Evolutionary conservation across 2,113 vertebrate genomes (phyloP), one percentile per base, ranked within the genome.

Genomic region (Nettapus auritus): DNA sequence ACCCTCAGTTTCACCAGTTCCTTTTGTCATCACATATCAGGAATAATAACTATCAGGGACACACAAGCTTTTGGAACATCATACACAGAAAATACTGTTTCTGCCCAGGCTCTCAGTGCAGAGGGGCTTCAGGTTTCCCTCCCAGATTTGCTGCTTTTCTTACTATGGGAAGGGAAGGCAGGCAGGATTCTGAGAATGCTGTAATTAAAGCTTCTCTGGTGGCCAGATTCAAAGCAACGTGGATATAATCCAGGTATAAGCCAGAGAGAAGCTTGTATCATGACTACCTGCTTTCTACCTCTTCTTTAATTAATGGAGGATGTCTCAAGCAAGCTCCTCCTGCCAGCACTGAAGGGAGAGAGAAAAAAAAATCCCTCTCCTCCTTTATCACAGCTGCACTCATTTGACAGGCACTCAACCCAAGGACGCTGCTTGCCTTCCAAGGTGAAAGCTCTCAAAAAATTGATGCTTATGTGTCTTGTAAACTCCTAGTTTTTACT

Each of bases 381-480:
- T 88, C 44, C 62, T 55, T 17, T 71, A 26, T 26, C 16, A 2
- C 31, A 40, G 19, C 42, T 26, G 48, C 13, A 50, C 10, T 90
- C 13, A 0, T 73, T 69, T 92, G 90, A 79, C 86, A 87, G 42
- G 26, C 44, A 82, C 38, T 92, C 90, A 95, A 77, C 62, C 44
- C 83, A 94, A 96, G 88, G 86, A 94, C 7, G 0, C 8, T 73
- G 57, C 63, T 85, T 69, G 77, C 40, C 31, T 96, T 80, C 78
- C 90, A 96, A 94, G 96, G 94, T 97, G 95, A 96, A 96, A 93
- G 31, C 86, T 85, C 70, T 91, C 84, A 90, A 94, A 91, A 89
- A 92, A 80, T 42, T 93, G 59, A 92, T 87, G 77, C 36, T 90
- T 56, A 79, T 92, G 40, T 69, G 70, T 93, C 73, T 74, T 79